phyloP scores from a whole-genome alignment of 35 echinoderm and acorn worm species.

The Lytechinus variegatus region DNA sequence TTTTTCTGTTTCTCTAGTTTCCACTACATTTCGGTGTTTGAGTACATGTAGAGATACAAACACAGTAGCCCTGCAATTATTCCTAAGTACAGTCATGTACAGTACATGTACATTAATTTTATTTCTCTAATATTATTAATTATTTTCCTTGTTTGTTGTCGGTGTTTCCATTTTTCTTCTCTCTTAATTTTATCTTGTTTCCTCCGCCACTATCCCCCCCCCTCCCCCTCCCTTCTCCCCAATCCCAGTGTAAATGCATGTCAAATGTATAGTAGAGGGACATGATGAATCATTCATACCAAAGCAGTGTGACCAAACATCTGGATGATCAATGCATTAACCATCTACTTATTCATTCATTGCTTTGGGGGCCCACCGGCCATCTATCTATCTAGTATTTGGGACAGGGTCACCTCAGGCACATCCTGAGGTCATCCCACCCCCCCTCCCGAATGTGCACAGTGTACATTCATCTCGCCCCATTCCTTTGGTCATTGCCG shows the following conservation, averaged over 20 bases:
- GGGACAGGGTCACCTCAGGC: background rate
- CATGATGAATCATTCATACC: background rate
- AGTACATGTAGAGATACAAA: too few relatives aligned
- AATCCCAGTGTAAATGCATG: background rate
- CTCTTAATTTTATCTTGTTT: too few relatives aligned
- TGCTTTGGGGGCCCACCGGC: background rate
- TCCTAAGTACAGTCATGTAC: too few relatives aligned
- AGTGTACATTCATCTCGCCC: background rate
- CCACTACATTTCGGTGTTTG: too few relatives aligned
- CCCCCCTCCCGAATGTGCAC: background rate
- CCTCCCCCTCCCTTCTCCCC: too few relatives aligned
- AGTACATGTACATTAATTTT: too few relatives aligned
- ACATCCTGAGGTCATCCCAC: background rate
- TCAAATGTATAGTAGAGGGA: background rate
- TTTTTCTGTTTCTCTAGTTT: too few relatives aligned
- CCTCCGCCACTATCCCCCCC: too few relatives aligned
- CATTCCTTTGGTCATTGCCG: background rate
- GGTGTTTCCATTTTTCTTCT: too few relatives aligned
- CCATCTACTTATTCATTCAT: background rate
- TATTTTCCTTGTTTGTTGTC: background rate
- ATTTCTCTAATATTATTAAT: too few relatives aligned
- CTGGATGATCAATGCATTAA: background rate
- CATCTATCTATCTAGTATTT: background rate
- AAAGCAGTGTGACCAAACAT: background rate
- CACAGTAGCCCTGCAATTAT: too few relatives aligned